Evolutionary conservation across 2,888 invertebrate species (phyloP).

Genomic region (Tenodera sinensis): DNA sequence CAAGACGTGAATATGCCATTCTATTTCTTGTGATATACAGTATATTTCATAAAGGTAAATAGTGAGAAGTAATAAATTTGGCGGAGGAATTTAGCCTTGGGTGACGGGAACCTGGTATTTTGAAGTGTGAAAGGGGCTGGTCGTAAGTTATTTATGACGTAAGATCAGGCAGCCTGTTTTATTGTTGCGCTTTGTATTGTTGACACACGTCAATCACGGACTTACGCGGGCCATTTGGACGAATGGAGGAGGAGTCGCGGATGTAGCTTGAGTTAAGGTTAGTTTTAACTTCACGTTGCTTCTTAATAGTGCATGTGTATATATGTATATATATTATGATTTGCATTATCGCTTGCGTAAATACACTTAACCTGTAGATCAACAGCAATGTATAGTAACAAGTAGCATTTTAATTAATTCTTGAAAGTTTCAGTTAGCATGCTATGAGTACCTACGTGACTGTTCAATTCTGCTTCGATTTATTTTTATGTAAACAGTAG

Average conservation of each 20-base stretch:
- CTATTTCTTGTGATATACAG: not conserved
- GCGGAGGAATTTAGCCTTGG: slow-evolving; percentile 13
- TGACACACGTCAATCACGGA: not conserved
- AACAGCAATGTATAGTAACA: not conserved
- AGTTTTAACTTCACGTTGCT: not conserved
- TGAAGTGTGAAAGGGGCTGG: slow-evolving; percentile 21
- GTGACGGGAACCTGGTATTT: slow-evolving; percentile 13
- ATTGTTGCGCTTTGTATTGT: slow-evolving; percentile 22
- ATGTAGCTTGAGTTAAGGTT: slow-evolving; percentile 6
- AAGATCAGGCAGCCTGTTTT: slow-evolving; percentile 1
- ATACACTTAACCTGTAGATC: not conserved
- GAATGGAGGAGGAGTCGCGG: not conserved
- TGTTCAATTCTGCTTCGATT: not conserved
- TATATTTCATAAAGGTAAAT: not conserved
- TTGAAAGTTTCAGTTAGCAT: not conserved
- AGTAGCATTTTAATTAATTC: not conserved
- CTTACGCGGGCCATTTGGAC: not conserved
- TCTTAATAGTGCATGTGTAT: not conserved
- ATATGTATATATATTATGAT: not conserved
- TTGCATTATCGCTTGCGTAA: not conserved
- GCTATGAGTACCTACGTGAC: not conserved
- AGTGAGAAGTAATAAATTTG: slow-evolving; percentile 3
- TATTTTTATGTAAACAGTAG: not conserved
- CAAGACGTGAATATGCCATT: not conserved
- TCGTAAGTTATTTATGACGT: slow-evolving; percentile 25